Percentiles rank a stretch among this genome's conserved stretches.
phyloP scores from a whole-genome alignment of 2,113 vertebrate species.

The Cynopterus brachyotis region DNA sequence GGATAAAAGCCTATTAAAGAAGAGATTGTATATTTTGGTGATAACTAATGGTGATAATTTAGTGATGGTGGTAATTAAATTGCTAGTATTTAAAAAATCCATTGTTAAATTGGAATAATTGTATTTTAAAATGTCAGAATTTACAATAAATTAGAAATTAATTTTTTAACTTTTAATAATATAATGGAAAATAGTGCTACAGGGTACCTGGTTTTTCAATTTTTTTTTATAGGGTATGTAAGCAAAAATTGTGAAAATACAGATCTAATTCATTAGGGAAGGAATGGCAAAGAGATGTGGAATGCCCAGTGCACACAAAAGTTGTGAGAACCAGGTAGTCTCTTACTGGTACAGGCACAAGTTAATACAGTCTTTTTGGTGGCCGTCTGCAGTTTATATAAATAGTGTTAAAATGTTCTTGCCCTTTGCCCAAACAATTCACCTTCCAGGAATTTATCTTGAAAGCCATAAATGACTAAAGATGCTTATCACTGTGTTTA shows the following conservation, averaged over 20 bases:
- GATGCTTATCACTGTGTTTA: background rate
- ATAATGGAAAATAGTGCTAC: background rate
- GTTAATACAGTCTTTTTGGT: background rate
- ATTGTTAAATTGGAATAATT: background rate
- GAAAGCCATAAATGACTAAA: background rate
- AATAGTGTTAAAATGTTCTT: background rate
- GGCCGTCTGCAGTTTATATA: background rate
- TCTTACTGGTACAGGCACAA: background rate
- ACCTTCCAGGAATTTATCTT: background rate
- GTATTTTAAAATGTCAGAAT: slow-evolving; percentile 21
- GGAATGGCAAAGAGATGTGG: background rate
- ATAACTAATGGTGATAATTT: background rate
- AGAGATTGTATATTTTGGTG: background rate
- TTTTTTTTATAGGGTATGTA: background rate
- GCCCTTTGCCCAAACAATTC: background rate
- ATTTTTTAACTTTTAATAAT: background rate
- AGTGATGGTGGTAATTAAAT: background rate
- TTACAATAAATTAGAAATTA: background rate
- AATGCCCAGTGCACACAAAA: background rate
- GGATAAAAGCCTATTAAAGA: background rate
- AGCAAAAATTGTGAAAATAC: background rate
- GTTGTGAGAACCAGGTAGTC: background rate
- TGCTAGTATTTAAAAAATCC: background rate
- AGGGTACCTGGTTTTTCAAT: background rate
- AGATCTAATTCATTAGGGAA: background rate